Base-by-base conservation (phyloP, 1,140 invertebrate species). In the Hormaphis cornu region DNA sequence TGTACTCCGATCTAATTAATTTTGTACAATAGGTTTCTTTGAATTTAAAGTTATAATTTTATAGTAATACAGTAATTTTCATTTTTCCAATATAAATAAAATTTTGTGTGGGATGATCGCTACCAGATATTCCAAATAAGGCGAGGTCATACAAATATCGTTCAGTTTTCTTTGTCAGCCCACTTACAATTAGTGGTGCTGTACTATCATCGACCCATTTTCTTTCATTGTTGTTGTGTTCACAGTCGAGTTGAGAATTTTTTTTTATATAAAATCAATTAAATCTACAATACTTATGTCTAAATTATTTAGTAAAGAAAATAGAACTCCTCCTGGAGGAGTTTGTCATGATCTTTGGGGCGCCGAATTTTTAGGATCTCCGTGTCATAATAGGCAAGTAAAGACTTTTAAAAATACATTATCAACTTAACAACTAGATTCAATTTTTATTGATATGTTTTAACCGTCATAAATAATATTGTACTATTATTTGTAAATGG, bases 281-380 rank as follows among this genome's bases (percentile, higher is more conserved):
- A 24, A 42, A 42, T 46, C 28, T 61, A 61, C 28, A 33, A 16
- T 61, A 35, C n/a, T 35, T 61, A 71, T 46, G 46, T 63, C 42
- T 54, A 52, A 63, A 42, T 54, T 58, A 58, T 22, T 16, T 50
- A 71, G 26, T 66, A 61, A 44, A 33, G 70, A 40, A 46, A 73
- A 63, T 22, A 74, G 79, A 69, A 78, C 78, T 69, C 80, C 81
- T 37, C 81, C 81, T 69, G 80, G 80, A 48, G 80, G 80, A 70
- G 78, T 77, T 40, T 78, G 78, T 54, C 80, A 80, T 73, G 79
- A 81, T 72, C 78, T 81, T 58, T 82, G 80, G 73, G 81, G 80
- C 35, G 74, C 75, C 1, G 73, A 77, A 18, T 76, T 75, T 69
- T 74, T 74, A 66, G 77, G 76, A 48, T 74, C 75, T 58, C 74